A percentile compares a stretch with the other conserved stretches of the same genome.
These are phyloP conservation scores for Thermophis baileyi DNA, from an alignment of 2,113 vertebrate species.

Conservation along the genomic window DNA sequence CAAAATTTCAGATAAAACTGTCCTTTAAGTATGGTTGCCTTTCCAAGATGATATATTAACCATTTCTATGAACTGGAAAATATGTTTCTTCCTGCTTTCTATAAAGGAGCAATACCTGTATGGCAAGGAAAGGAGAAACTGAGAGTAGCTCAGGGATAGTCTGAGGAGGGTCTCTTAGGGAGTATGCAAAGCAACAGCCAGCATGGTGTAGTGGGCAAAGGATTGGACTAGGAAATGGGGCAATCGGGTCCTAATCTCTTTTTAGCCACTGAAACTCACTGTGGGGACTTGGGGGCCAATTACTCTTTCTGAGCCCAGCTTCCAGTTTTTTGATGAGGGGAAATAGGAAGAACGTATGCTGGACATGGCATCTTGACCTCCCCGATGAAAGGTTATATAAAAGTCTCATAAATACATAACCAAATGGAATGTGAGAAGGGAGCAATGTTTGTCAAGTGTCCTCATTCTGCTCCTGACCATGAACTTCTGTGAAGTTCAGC, in stretches of 20 bases:
- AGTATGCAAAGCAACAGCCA: background rate
- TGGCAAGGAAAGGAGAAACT: background rate
- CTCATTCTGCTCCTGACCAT: background rate
- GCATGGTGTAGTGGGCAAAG: background rate
- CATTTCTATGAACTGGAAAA: background rate
- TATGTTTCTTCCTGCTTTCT: background rate
- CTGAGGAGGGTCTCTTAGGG: background rate
- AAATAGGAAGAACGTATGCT: background rate
- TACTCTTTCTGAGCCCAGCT: background rate
- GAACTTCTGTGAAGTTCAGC: background rate
- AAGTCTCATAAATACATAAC: background rate
- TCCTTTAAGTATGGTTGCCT: background rate
- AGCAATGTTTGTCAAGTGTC: background rate
- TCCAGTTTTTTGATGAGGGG: background rate
- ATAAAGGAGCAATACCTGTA: background rate
- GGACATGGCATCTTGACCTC: background rate
- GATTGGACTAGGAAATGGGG: background rate
- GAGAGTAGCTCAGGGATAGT: background rate
- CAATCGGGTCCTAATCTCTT: background rate
- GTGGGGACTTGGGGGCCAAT: background rate
- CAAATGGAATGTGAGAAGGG: background rate
- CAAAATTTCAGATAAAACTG: background rate
- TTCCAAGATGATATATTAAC: background rate
- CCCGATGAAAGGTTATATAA: background rate
- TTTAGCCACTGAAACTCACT: background rate